Percentiles rank a stretch among this genome's conserved stretches.
phyloP scores from a whole-genome alignment of 2,113 vertebrate genomes.

The Pipra filicauda region DNA sequence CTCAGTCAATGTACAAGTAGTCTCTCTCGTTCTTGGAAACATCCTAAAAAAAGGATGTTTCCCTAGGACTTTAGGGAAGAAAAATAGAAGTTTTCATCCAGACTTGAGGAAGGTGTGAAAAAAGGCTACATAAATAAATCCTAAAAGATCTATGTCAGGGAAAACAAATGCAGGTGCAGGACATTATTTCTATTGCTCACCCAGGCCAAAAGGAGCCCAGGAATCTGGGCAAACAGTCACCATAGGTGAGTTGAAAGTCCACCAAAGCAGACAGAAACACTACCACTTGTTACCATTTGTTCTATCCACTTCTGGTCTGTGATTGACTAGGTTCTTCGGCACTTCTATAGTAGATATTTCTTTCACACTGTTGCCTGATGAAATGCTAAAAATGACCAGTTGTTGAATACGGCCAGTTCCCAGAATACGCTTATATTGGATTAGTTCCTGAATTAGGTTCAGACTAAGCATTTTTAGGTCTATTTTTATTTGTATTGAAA shows the following conservation, averaged over 20 bases:
- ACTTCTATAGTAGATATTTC: neutral
- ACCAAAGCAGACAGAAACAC: neutral
- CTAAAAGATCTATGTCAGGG: neutral
- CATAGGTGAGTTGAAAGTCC: neutral
- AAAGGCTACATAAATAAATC: neutral
- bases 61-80: neutral
- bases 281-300: neutral
- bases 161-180: neutral
- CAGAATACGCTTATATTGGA: constrained; percentile 22
- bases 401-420: constrained; percentile 15
- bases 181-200: neutral
- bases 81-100: neutral
- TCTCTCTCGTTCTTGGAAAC: neutral
- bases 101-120: neutral
- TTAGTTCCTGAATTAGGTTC: constrained; percentile 43
- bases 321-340: neutral
- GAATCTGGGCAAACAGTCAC: neutral
- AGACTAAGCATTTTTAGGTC: constrained; percentile 39
- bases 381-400: constrained; percentile 33
- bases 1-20: neutral
- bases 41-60: neutral
- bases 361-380: neutral
- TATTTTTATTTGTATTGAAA: constrained; percentile 57
- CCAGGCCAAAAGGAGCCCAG: neutral
- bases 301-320: neutral